Base-by-base conservation (phyloP, 2,797 vertebrate species). In the Pithecia hirsuta region DNA sequence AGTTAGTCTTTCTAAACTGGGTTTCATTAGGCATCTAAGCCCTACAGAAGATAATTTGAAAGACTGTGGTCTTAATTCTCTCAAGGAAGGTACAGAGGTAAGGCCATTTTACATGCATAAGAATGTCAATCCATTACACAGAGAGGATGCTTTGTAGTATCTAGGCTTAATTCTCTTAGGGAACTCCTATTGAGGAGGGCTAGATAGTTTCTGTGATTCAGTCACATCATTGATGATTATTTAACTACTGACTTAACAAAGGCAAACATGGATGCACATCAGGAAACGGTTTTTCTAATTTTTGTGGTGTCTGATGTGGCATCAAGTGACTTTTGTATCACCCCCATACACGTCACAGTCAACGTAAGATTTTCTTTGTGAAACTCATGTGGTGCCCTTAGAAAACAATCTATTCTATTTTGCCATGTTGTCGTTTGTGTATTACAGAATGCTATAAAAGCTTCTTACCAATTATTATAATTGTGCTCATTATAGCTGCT, bases 401-500 rank as follows among this genome's bases (percentile, higher is more conserved):
- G 59, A 86, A 93, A 96, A 94, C 85, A 92, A 64, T 82, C 81
- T 61, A 64, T 97, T 96, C 95, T 75, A 76, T 93, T 96, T 93
- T 95, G 67, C 64, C 61, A 61, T 28, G 39, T 78, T 97, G 67
- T 96, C 97, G 93, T 97, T 97, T 94, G 78, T 98, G 91, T 97
- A 88, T 88, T 95, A 48, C 86, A 57, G 92, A 96, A 96, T 93
- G 74, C 89, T 80, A n/a, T 83, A 95, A 79, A 89, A 26, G 61
- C 81, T 92, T 96, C 93, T 96, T 88, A 92, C 80, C 96, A 97
- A 89, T 97, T 98, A 97, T 96, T 91, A 74, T 97, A 97, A 97
- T 97, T 98, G 96, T 76, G 85, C 91, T 98, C 88, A 97, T 98
- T 97, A 97, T 97, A 97, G 93, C 92, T 96, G 50, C 80, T 98